phyloP scores from a whole-genome alignment of 2,888 invertebrate genomes.

The Eristalis tenax region DNA sequence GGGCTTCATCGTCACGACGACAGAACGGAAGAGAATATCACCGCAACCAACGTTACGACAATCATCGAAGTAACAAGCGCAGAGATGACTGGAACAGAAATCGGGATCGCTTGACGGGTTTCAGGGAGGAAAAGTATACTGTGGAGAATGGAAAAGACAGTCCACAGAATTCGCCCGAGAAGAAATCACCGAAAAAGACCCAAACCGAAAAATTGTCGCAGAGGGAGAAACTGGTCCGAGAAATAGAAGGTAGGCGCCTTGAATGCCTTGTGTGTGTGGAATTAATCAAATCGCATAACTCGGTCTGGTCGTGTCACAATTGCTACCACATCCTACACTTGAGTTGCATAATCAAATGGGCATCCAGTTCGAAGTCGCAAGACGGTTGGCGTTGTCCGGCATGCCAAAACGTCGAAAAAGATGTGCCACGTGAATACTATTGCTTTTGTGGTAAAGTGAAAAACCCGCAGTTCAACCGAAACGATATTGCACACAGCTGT shows the following conservation, averaged over 20 bases:
- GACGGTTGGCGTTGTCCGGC: slow-evolving; percentile 98
- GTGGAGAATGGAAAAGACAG: slow-evolving; percentile 79
- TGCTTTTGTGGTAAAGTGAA: slow-evolving; percentile 94
- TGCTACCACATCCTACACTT: slow-evolving; percentile 97
- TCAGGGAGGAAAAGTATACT: slow-evolving; percentile 76
- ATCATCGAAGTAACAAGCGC: slow-evolving; percentile 78
- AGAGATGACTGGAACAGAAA: slow-evolving; percentile 80
- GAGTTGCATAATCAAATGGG: slow-evolving; percentile 95
- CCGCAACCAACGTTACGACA: slow-evolving; percentile 78
- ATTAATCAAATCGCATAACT: slow-evolving; percentile 88
- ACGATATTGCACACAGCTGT: slow-evolving; percentile 94
- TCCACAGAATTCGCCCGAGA: slow-evolving; percentile 78
- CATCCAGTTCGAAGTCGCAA: slow-evolving; percentile 89
- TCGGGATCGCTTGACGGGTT: slow-evolving; percentile 79
- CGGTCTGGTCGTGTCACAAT: slow-evolving; percentile 94
- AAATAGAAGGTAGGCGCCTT: slow-evolving; percentile 89
- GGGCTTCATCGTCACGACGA: slow-evolving; percentile 57
- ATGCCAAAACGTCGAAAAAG: slow-evolving; percentile 91
- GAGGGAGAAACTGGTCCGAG: slow-evolving; percentile 91
- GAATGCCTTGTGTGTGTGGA: slow-evolving; percentile 98
- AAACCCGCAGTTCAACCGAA: slow-evolving; percentile 89
- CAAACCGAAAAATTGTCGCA: slow-evolving; percentile 84
- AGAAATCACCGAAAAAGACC: slow-evolving; percentile 75
- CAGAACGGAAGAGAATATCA: slow-evolving; percentile 74
- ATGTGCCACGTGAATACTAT: slow-evolving; percentile 89